A percentile compares a stretch with the other conserved stretches of the same genome.
Evolutionary conservation across 2,113 vertebrate species (phyloP).

Genomic region (Pseudolaguvia tuberculata): DNA sequence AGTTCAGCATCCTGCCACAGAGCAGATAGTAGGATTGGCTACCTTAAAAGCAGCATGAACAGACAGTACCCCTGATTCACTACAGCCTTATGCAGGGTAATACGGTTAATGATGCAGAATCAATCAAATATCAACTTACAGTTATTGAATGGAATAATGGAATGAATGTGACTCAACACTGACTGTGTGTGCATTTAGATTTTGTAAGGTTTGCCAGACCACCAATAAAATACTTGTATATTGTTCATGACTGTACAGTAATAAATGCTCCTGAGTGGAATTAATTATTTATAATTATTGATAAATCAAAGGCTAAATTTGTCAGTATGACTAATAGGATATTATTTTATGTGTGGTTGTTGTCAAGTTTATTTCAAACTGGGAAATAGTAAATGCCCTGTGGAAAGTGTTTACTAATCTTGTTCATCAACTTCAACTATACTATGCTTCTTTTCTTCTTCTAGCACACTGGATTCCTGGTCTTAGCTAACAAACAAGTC

Average conservation of each 20-base stretch:
- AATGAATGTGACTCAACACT: conserved; percentile 6
- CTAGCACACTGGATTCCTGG: no score
- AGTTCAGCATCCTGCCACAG: neutral
- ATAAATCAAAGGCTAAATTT: neutral
- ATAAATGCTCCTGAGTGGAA: neutral
- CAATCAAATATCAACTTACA: neutral
- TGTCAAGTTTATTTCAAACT: no score
- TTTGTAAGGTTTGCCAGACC: neutral
- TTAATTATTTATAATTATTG: neutral
- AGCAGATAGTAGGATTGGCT: neutral
- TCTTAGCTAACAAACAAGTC: neutral
- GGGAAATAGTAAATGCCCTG: neutral
- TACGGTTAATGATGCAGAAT: no score
- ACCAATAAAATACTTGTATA: neutral
- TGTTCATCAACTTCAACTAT: neutral
- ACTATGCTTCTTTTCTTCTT: neutral
- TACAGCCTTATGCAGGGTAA: neutral
- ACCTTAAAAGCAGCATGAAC: neutral
- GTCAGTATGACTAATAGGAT: conserved; percentile 3
- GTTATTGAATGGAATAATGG: conserved; percentile 1
- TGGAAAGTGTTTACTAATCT: neutral
- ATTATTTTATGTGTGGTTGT: neutral
- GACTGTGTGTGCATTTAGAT: neutral
- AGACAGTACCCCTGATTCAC: neutral
- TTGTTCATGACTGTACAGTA: neutral